Conservation (phyloP, 2,888 invertebrate species). For the Leptura quadrifasciata region DNA sequence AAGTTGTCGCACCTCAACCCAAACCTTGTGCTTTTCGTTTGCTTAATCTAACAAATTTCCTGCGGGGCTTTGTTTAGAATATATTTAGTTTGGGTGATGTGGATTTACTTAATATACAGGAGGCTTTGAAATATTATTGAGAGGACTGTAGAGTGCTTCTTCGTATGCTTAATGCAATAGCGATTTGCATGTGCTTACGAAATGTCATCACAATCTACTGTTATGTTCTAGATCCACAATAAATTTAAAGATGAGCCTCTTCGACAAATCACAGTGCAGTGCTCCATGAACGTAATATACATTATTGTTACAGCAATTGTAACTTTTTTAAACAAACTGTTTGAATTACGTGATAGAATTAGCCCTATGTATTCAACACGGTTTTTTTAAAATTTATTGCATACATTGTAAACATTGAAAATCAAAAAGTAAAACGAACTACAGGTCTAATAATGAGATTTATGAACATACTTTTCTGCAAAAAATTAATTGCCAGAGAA, state of each 20-base stretch:
- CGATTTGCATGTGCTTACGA: not conserved
- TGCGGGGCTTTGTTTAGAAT: conserved; percentile 34
- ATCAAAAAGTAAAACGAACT: too few relatives aligned
- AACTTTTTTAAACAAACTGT: too few relatives aligned
- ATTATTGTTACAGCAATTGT: too few relatives aligned
- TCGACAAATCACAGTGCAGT: not conserved
- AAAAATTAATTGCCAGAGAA: too few relatives aligned
- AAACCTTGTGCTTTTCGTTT: conserved; percentile 36
- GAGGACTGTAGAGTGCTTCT: not conserved
- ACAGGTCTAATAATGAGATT: too few relatives aligned
- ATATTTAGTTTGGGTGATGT: conserved; percentile 31
- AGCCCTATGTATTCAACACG: too few relatives aligned
- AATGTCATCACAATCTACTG: not conserved
- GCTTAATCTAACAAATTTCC: conserved; percentile 43
- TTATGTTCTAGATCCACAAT: not conserved
- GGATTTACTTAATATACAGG: conserved; percentile 35
- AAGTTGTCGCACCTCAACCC: conserved; percentile 48
- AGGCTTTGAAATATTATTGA: conserved; percentile 19
- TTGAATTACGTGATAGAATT: too few relatives aligned
- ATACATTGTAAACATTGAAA: too few relatives aligned
- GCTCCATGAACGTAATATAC: too few relatives aligned
- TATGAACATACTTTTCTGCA: too few relatives aligned
- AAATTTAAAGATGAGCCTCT: not conserved
- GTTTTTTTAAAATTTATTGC: too few relatives aligned
- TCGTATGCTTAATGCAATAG: not conserved